Evolutionary conservation across 2,888 invertebrate species (phyloP).

Genomic region (Coenonympha arcania): DNA sequence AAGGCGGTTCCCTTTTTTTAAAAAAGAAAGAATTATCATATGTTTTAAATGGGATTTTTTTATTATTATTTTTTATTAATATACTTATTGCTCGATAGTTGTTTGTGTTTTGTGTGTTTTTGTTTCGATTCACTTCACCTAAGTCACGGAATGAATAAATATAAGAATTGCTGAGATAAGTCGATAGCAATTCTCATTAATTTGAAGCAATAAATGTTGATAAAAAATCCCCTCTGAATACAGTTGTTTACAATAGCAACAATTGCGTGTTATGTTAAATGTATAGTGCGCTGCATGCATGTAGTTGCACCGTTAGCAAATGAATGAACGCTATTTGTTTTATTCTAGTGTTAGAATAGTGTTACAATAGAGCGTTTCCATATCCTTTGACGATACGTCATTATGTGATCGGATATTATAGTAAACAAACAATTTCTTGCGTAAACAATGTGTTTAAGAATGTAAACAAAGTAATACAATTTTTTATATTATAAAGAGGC

Average conservation of each 20-base stretch:
- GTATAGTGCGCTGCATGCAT: slow-evolving; percentile 6
- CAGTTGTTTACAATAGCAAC: slow-evolving; percentile 19
- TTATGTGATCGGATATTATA: background rate
- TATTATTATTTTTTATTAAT: no score
- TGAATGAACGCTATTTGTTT: slow-evolving; percentile 23
- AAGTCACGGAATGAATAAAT: background rate
- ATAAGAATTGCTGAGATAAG: background rate
- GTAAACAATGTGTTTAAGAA: no score
- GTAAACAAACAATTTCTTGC: background rate
- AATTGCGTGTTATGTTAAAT: slow-evolving; percentile 20
- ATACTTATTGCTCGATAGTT: background rate
- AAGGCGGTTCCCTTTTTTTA: no score
- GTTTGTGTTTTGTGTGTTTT: no score
- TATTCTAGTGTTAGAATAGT: slow-evolving; percentile 28
- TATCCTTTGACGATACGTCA: slow-evolving; percentile 4
- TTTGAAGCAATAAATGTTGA: background rate
- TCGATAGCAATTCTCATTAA: slow-evolving; percentile 6
- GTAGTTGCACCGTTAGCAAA: slow-evolving; percentile 24
- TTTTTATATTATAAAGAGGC: no score
- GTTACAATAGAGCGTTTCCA: slow-evolving; percentile 21
- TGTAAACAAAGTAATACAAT: no score
- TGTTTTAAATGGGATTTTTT: no score
- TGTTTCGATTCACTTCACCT: background rate
- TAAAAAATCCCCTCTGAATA: slow-evolving; percentile 1
- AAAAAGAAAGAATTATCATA: no score